Evolutionary conservation across 2,113 vertebrate species (phyloP).

Genomic region (Hypanus sabinus): DNA sequence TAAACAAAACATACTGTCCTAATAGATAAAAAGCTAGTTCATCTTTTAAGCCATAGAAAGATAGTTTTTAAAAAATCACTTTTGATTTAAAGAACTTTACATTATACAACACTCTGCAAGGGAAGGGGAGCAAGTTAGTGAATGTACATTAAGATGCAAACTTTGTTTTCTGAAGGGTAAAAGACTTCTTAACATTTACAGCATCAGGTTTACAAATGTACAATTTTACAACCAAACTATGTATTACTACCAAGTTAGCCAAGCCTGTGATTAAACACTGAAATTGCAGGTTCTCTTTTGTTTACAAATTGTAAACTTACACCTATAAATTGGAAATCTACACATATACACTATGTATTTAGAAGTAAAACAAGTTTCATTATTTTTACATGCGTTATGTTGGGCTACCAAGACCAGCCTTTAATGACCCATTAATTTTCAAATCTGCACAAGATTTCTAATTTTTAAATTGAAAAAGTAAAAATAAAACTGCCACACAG

Average conservation of each 20-base stretch:
- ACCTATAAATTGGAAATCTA: slow-evolving; percentile 69
- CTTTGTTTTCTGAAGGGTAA: slow-evolving; percentile 75
- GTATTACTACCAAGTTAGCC: slow-evolving; percentile 90
- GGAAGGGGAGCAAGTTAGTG: slow-evolving; percentile 73
- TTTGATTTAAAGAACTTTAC: slow-evolving; percentile 90
- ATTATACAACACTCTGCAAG: slow-evolving; percentile 95
- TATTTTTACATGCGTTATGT: slow-evolving; percentile 83
- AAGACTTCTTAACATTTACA: slow-evolving; percentile 95
- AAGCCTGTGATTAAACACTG: slow-evolving; percentile 79
- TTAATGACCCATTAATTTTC: slow-evolving; percentile 60
- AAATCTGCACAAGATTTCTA: slow-evolving; percentile 34
- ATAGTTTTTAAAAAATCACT: slow-evolving; percentile 82
- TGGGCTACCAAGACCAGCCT: slow-evolving; percentile 66
- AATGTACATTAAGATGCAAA: slow-evolving; percentile 98
- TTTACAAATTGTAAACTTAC: slow-evolving; percentile 88
- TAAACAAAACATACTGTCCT: slow-evolving; percentile 80
- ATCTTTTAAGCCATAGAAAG: slow-evolving; percentile 87
- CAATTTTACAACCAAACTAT: slow-evolving; percentile 98
- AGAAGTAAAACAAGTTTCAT: slow-evolving; percentile 73
- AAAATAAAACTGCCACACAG: slow-evolving; percentile 61
- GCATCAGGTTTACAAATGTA: slow-evolving; percentile 99
- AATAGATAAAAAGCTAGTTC: slow-evolving; percentile 79
- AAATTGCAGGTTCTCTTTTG: slow-evolving; percentile 62
- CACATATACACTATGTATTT: slow-evolving; percentile 96
- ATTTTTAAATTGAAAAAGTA: slow-evolving; percentile 58